Evolutionary conservation across 2,113 vertebrate genomes (phyloP).

Genomic region (Mungos mungo): DNA sequence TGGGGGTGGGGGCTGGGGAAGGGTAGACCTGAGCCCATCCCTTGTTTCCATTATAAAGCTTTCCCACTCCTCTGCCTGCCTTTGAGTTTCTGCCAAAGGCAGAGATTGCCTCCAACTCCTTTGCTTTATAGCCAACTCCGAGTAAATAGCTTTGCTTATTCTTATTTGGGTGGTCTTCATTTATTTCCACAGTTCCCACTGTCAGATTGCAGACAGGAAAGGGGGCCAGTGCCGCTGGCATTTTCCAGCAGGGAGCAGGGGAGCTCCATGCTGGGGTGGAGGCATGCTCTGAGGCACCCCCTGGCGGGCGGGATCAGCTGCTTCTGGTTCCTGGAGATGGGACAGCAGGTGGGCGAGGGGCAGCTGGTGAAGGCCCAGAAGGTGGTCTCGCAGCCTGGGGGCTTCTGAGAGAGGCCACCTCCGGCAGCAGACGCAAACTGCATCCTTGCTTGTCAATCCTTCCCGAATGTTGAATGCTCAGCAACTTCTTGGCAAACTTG

Average conservation of each 20-base stretch:
- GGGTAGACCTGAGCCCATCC: no score
- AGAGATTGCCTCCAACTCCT: background rate
- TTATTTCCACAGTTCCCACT: background rate
- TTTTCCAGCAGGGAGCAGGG: background rate
- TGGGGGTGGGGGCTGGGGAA: no score
- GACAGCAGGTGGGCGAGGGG: background rate
- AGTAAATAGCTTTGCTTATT: background rate
- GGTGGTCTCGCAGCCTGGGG: background rate
- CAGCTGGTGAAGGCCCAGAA: background rate
- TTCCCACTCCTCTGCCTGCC: background rate
- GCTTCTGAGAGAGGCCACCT: background rate
- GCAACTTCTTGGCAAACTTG: background rate
- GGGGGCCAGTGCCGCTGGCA: background rate
- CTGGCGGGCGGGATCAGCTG: background rate
- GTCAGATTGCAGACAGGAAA: background rate
- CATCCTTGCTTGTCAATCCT: background rate
- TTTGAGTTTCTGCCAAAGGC: background rate
- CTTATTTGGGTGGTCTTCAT: background rate
- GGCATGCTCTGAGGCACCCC: background rate
- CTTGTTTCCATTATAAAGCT: rapidly evolving
- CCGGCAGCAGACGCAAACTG: background rate
- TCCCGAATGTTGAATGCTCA: background rate
- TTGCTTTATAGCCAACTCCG: background rate
- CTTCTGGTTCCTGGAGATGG: background rate
- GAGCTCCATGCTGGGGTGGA: background rate